Evolutionary conservation across 2,797 vertebrate species (phyloP).

Genomic region (Leontopithecus rosalia): DNA sequence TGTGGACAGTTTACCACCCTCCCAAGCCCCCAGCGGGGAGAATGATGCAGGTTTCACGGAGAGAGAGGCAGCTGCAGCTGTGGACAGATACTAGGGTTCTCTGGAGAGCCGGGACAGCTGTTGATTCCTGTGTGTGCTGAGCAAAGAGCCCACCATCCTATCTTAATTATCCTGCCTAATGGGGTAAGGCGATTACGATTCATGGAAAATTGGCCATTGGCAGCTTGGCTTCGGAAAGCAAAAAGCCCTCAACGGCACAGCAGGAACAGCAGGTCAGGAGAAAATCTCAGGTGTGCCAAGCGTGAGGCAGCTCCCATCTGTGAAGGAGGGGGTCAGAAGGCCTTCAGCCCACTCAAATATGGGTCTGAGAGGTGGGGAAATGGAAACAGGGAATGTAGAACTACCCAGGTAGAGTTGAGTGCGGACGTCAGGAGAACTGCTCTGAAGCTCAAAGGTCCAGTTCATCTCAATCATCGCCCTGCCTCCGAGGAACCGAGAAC

Average conservation of each 20-base stretch:
- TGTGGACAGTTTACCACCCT: background rate
- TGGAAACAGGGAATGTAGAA: background rate
- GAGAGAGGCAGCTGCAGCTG: background rate
- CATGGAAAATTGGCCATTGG: slow-evolving; percentile 78
- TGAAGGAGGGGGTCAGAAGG: background rate
- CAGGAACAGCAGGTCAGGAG: background rate
- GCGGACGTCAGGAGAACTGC: background rate
- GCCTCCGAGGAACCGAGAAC: background rate
- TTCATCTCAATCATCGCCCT: background rate
- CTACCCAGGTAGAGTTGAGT: rapidly evolving
- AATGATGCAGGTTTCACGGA: background rate
- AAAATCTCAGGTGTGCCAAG: background rate
- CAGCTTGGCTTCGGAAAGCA: slow-evolving; percentile 60
- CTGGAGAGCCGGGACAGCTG: background rate
- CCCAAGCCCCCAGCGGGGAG: background rate
- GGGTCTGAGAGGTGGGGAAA: background rate
- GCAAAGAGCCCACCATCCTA: slow-evolving; percentile 56
- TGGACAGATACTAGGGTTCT: background rate
- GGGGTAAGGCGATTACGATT: slow-evolving; percentile 70
- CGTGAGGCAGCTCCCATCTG: background rate
- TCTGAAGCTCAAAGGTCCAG: background rate
- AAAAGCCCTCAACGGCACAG: slow-evolving; percentile 48
- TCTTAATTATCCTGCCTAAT: slow-evolving; percentile 74
- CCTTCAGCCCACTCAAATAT: background rate
- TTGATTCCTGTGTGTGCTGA: slow-evolving; percentile 39